phyloP scores from a whole-genome alignment of 1,140 invertebrate species.

The Aethina tumida region DNA sequence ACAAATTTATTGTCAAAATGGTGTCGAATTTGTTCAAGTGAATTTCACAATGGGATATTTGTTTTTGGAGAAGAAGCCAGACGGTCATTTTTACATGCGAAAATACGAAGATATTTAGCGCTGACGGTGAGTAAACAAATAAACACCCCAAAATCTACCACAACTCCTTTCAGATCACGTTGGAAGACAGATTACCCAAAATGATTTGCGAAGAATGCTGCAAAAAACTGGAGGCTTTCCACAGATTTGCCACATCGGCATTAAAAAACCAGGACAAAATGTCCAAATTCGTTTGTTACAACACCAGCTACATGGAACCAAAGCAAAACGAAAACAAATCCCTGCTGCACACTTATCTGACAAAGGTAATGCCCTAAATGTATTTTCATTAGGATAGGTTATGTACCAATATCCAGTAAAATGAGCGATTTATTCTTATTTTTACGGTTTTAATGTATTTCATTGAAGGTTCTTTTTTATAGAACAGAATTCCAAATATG shows the following conservation, averaged over 20 bases:
- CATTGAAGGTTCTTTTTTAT: neutral
- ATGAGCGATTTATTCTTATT: too few species aligned
- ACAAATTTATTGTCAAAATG: constrained; percentile 22
- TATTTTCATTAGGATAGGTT: neutral
- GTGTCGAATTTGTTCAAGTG: constrained; percentile 45
- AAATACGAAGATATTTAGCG: constrained; percentile 46
- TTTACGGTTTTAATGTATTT: neutral
- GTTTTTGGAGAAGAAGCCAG: constrained; percentile 44
- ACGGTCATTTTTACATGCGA: constrained; percentile 40
- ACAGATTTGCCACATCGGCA: constrained; percentile 47
- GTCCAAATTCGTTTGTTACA: constrained; percentile 33
- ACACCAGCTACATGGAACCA: constrained; percentile 25
- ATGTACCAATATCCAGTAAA: too few species aligned
- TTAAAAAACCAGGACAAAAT: constrained; percentile 44
- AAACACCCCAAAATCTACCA: neutral
- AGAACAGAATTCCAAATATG: neutral
- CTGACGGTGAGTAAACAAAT: constrained; percentile 38
- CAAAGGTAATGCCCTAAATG: constrained; percentile 34
- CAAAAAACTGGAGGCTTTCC: constrained; percentile 44
- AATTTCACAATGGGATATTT: constrained; percentile 36
- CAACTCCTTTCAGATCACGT: constrained; percentile 17
- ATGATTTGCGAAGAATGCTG: constrained; percentile 44
- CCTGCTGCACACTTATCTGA: constrained; percentile 44
- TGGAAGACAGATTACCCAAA: constrained; percentile 46
- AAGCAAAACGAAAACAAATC: constrained; percentile 36